Evolutionary conservation across 2,888 invertebrate species (phyloP).

Genomic region (Tinea trinotella): DNA sequence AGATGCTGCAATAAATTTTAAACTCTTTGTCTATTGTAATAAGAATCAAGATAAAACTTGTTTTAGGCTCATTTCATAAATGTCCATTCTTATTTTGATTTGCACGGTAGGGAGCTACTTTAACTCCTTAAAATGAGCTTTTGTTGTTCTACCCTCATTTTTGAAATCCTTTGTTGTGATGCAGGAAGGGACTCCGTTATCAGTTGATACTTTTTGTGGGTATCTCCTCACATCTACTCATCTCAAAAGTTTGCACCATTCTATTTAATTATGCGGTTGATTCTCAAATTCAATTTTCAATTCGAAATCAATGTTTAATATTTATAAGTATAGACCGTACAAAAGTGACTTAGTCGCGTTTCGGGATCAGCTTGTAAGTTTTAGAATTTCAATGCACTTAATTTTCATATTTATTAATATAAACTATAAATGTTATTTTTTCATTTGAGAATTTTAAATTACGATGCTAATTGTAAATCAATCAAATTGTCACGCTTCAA

Average conservation of each 20-base stretch:
- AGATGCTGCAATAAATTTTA: neutral
- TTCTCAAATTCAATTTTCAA: too few relatives aligned
- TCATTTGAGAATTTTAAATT: too few relatives aligned
- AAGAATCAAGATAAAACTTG: neutral
- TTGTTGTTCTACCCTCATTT: conserved; percentile 21
- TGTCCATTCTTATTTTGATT: conserved; percentile 14
- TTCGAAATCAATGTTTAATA: too few relatives aligned
- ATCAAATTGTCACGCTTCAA: too few relatives aligned
- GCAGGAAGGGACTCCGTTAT: neutral
- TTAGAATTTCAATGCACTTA: too few relatives aligned
- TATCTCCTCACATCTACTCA: neutral
- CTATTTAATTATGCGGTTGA: too few relatives aligned
- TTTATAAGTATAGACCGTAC: too few relatives aligned
- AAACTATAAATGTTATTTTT: too few relatives aligned
- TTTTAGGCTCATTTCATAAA: neutral
- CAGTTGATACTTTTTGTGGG: neutral
- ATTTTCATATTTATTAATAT: too few relatives aligned
- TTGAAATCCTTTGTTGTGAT: neutral
- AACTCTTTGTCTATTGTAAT: neutral
- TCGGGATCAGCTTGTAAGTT: too few relatives aligned
- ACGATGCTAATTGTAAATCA: too few relatives aligned
- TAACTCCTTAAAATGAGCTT: conserved; percentile 40
- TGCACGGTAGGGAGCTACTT: conserved; percentile 4
- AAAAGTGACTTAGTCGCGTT: too few relatives aligned
- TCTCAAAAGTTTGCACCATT: neutral